phyloP scores from a whole-genome alignment of 2,888 invertebrate genomes.

The Cephus pulcher region DNA sequence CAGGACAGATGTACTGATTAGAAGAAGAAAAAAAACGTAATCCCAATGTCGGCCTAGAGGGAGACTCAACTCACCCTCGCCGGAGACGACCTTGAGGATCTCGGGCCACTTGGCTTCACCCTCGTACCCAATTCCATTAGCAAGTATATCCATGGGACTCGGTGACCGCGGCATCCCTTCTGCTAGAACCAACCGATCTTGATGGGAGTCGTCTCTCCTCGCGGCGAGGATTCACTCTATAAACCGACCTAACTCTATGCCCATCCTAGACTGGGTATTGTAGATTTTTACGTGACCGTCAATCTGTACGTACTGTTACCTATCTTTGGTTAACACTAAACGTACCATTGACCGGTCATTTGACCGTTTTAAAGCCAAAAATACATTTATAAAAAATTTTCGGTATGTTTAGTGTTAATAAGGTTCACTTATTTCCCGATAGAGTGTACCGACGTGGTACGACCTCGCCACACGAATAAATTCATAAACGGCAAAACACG shows the following conservation, averaged over 20 bases:
- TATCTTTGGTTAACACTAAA: neutral
- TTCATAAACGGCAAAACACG: neutral
- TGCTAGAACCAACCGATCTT: conserved; percentile 45
- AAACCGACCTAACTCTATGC: neutral
- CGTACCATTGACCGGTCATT: no score
- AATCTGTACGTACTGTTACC: neutral
- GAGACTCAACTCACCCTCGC: conserved; percentile 60
- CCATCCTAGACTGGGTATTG: neutral
- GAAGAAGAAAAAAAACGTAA: neutral
- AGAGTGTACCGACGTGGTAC: no score
- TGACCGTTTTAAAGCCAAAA: no score
- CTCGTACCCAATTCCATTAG: conserved; percentile 20
- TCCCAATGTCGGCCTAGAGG: conserved; percentile 10
- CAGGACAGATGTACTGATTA: neutral
- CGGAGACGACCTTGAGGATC: conserved; percentile 54
- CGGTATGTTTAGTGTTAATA: no score
- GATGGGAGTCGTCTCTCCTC: neutral
- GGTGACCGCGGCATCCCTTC: conserved; percentile 22
- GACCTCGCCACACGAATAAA: neutral
- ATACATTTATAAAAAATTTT: no score
- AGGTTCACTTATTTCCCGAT: no score
- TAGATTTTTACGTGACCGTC: neutral
- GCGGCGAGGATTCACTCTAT: neutral
- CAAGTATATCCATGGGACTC: conserved; percentile 1
- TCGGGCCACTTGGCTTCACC: conserved; percentile 56